These are phyloP conservation scores for Eledona agricola DNA, from an alignment of 2,888 invertebrate species.

Conservation along the genomic window DNA sequence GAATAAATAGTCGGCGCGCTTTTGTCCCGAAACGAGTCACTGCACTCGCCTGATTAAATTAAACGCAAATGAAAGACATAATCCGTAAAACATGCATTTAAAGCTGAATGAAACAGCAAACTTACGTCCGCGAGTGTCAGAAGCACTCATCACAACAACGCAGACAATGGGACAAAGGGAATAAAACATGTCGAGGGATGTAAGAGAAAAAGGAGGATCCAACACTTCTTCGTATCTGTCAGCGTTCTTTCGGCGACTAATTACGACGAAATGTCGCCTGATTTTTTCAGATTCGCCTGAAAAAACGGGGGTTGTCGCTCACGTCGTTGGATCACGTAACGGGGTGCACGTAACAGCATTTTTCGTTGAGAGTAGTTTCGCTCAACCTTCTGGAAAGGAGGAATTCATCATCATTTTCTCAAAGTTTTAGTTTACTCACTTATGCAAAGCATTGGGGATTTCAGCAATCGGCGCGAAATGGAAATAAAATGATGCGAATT, in stretches of 20 bases:
- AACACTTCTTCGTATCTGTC: constrained; percentile 12
- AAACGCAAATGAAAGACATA: too few species aligned
- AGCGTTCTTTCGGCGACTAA: constrained; percentile 1
- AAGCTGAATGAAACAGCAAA: constrained; percentile 7
- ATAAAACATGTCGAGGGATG: constrained; percentile 26
- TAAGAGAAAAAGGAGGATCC: constrained; percentile 15
- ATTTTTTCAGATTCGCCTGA: background rate
- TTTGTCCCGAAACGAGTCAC: constrained; percentile 22
- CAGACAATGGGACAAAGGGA: constrained; percentile 27
- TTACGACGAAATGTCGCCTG: constrained; percentile 10
- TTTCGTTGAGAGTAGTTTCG: constrained; percentile 27
- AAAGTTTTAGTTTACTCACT: constrained; percentile 31
- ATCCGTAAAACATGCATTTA: too few species aligned
- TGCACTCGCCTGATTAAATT: constrained; percentile 25
- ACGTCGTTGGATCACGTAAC: constrained; percentile 30
- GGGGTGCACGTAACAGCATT: constrained; percentile 31
- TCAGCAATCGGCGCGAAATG: constrained; percentile 28
- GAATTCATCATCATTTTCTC: constrained; percentile 29
- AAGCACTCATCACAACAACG: constrained; percentile 26
- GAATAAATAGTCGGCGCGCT: constrained; percentile 46
- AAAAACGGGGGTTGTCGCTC: constrained; percentile 24
- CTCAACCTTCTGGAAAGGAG: constrained; percentile 23
- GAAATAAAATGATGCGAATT: constrained; percentile 25
- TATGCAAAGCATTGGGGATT: constrained; percentile 34
- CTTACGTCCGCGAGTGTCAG: constrained; percentile 25